Conservation (phyloP, 92 coral and sea anemone species). For the Scolanthus callimorphus region DNA sequence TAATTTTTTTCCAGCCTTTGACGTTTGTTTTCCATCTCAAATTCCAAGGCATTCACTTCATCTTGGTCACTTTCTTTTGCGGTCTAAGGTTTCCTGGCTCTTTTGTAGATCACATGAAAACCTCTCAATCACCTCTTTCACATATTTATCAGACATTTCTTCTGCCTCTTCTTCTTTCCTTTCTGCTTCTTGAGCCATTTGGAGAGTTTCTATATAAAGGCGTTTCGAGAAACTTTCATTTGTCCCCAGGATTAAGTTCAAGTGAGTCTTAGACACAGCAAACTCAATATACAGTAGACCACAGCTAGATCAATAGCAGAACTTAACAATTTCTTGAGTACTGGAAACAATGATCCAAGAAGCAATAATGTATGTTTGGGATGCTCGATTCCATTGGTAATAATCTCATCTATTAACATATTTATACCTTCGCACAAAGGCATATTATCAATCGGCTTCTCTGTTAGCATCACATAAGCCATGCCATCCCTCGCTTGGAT, state of each 20-base stretch:
- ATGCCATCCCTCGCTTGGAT: constrained; percentile 1
- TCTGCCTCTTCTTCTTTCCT: constrained; percentile 38
- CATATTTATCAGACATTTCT: constrained; percentile 15
- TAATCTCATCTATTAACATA: constrained; percentile 15
- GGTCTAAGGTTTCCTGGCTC: constrained; percentile 7
- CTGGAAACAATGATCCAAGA: constrained; percentile 31
- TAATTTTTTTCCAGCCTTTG: too few relatives aligned
- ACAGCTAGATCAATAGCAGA: constrained; percentile 32
- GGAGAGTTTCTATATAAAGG: constrained; percentile 10
- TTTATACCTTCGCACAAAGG: constrained; percentile 29
- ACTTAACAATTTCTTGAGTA: constrained; percentile 18
- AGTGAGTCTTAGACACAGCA: constrained; percentile 25
- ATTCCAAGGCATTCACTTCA: constrained; percentile 38
- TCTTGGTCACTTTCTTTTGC: constrained; percentile 43
- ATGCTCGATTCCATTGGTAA: background rate
- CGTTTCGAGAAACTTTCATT: constrained; percentile 18
- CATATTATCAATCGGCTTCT: constrained; percentile 29
- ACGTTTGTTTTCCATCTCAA: constrained; percentile 32
- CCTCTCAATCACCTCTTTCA: constrained; percentile 23
- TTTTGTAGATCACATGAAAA: constrained; percentile 26
- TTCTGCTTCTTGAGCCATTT: constrained; percentile 29
- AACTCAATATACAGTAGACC: constrained; percentile 21
- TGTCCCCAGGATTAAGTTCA: constrained; percentile 25
- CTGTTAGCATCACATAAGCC: constrained; percentile 22
- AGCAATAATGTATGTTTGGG: constrained; percentile 15